These are phyloP conservation scores for Thryonomys swinderianus DNA, from an alignment of 2,113 vertebrate species.

Conservation along the genomic window DNA sequence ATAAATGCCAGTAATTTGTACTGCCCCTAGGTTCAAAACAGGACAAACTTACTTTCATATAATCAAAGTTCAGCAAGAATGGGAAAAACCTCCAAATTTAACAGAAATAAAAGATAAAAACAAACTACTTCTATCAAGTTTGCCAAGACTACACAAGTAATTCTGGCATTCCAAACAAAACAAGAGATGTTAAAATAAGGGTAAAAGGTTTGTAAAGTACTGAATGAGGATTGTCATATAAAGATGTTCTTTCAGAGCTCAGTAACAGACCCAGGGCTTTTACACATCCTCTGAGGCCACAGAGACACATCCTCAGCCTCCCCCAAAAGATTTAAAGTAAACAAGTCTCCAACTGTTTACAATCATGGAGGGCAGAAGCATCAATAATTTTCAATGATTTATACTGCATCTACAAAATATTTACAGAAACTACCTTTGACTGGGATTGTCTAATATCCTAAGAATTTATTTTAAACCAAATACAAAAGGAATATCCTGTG, in stretches of 20 bases:
- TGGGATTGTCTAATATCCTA: background rate
- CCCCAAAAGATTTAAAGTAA: slow-evolving; percentile 33
- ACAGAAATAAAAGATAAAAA: slow-evolving; percentile 57
- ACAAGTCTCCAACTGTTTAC: background rate
- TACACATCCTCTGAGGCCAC: background rate
- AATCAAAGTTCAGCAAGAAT: slow-evolving; percentile 58
- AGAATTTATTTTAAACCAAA: slow-evolving; percentile 59
- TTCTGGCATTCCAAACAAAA: slow-evolving; percentile 50
- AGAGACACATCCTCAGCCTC: background rate
- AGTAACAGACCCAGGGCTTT: background rate
- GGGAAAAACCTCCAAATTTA: slow-evolving; percentile 50
- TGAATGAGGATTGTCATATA: background rate
- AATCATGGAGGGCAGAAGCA: slow-evolving; percentile 1
- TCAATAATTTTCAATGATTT: slow-evolving; percentile 20
- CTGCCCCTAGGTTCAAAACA: slow-evolving; percentile 18
- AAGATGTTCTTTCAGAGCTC: background rate
- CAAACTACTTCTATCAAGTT: slow-evolving; percentile 13
- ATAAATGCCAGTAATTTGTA: slow-evolving; percentile 9
- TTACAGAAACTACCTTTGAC: slow-evolving; percentile 44
- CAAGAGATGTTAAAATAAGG: background rate
- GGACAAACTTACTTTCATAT: slow-evolving; percentile 47
- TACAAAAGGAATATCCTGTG: background rate
- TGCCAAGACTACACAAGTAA: slow-evolving; percentile 30
- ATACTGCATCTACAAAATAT: slow-evolving; percentile 28
- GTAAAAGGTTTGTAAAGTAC: slow-evolving; percentile 46